Evolutionary conservation across 35 echinoderm and acorn worm genomes (phyloP), one percentile per base, ranked within the genome.

Genomic region (Lytechinus pictus): DNA sequence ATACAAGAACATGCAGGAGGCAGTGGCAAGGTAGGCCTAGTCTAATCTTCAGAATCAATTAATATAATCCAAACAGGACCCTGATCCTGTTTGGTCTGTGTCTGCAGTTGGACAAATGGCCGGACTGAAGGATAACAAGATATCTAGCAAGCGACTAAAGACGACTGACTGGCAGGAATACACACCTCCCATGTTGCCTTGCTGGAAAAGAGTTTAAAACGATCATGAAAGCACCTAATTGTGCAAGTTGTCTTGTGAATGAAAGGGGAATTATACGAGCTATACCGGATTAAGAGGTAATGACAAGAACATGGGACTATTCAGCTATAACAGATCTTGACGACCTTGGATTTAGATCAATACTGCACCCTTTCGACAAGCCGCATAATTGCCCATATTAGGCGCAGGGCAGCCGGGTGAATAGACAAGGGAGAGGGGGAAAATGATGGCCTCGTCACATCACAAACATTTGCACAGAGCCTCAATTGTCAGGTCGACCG

Each of bases 301-400:
- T 29, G 33, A 90, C 88, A 21, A 90, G 88, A 90, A 54, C 29
- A 54, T 51, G 88, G 28, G 88, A 5, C 88, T 33, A 14, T 44
- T 54, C 88, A 90, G 33, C 52, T 90, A 79, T 79, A 33, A 90
- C 27, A 90, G 29, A 90, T 90, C 52, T 54, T 13, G 13, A 5
- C 88, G 28, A 90, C 88, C 88, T 90, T 90, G 88, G 88, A 90
- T 54, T 12, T 3, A 33, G 88, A 90, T 90, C 88, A 90, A 90
- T 90, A 90, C 27, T 33, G 33, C 29, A 52, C 66, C 29, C 14
- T 90, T 90, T 54, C 1, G 28, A 44, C 28, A 90, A 52, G 29
- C 88, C 88, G 10, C 88, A 54, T 90, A 90, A 90, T 90, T 90
- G 88, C 88, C 88, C 88, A 52, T 90, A 90, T 90, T 90, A 90